These are phyloP conservation scores for Sicus ferrugineus DNA, from an alignment of 2,888 invertebrate genomes.

Conservation along the genomic window DNA sequence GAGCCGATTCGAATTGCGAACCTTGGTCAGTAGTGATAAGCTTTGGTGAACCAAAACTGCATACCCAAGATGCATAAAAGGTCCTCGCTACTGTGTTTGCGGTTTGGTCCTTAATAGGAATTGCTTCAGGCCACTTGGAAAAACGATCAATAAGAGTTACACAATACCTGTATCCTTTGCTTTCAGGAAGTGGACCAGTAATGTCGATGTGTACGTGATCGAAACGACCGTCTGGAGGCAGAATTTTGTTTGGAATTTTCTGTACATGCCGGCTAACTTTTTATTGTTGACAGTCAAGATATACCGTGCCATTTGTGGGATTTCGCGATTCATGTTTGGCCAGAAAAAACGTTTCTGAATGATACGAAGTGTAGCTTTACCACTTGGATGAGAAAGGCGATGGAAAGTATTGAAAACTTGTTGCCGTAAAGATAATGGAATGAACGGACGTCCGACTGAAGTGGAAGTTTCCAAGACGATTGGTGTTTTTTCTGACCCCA, in stretches of 20 bases:
- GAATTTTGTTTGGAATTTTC: constrained; percentile 4
- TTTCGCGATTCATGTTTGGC: constrained; percentile 13
- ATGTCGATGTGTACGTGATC: constrained; percentile 25
- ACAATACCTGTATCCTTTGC: constrained; percentile 9
- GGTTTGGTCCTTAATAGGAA: constrained; percentile 30
- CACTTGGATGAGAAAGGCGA: constrained; percentile 3
- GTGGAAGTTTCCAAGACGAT: constrained; percentile 14
- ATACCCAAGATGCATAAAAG: constrained; percentile 33
- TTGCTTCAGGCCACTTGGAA: constrained; percentile 28
- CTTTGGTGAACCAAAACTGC: constrained; percentile 33
- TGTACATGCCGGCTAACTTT: constrained; percentile 14
- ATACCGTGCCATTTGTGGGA: neutral
- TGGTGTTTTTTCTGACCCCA: neutral
- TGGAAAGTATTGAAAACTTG: constrained; percentile 13
- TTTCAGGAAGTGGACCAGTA: constrained; percentile 14
- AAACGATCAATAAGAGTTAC: constrained; percentile 22
- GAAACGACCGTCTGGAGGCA: constrained; percentile 25
- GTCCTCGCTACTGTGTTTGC: constrained; percentile 33
- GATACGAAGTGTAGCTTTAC: constrained; percentile 3
- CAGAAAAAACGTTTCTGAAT: neutral
- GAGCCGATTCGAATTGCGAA: constrained; percentile 35
- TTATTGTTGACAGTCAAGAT: neutral
- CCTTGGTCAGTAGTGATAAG: constrained; percentile 36
- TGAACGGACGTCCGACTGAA: neutral
- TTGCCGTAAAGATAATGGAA: neutral